Evolutionary conservation across 53 echinoderm and acorn worm species (phyloP).

Genomic region (Echinarachnius parma): DNA sequence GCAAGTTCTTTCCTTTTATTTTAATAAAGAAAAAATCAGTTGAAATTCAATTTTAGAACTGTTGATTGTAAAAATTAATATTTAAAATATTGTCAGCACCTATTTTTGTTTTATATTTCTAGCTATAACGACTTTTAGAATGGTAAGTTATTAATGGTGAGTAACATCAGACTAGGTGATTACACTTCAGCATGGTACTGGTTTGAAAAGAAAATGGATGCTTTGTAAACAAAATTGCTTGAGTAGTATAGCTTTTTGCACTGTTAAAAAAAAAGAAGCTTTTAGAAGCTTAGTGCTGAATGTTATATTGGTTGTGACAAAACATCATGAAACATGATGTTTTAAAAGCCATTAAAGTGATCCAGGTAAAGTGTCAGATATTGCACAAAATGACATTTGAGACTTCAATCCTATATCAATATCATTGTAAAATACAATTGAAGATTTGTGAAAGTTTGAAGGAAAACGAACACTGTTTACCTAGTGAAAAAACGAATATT

Average conservation of each 20-base stretch:
- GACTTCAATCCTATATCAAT: not conserved
- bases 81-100: constrained; percentile 5
- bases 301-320: not conserved
- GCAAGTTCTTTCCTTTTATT: too few species aligned
- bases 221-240: not conserved
- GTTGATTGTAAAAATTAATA: too few species aligned
- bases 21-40: too few species aligned
- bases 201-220: not conserved
- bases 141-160: not conserved
- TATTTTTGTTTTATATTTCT: not conserved
- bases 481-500: too few species aligned
- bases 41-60: too few species aligned
- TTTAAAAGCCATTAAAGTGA: not conserved
- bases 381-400: too few species aligned
- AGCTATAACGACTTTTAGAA: not conserved
- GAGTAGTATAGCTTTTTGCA: not conserved
- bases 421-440: too few species aligned
- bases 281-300: not conserved
- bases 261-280: not conserved
- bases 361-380: not conserved
- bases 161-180: too few species aligned
- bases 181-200: constrained; percentile 6
- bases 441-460: not conserved
- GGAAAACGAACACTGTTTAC: too few species aligned
- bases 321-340: not conserved